Base-by-base conservation (phyloP, 2,113 vertebrate genomes). In the Aspidoscelis tigris region DNA sequence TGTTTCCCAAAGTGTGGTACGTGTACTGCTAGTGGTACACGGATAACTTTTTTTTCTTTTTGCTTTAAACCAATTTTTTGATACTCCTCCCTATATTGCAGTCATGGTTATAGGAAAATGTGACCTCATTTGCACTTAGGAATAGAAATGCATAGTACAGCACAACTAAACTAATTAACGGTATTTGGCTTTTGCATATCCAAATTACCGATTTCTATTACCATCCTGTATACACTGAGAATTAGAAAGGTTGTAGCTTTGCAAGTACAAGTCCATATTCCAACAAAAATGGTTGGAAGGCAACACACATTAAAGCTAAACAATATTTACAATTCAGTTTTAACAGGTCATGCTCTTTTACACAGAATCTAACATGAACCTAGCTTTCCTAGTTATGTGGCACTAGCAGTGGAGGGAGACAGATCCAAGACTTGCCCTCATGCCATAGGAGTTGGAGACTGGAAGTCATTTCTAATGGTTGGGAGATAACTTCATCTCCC, bases 201-300 rank as follows among this genome's bases (percentile, higher is more conserved):
- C 89, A n/a, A 76, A 79, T 72, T 26, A 24, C 85, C 80, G 85
- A 87, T 43, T 16, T 18, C n/a, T 73, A 78, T 69, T 2, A 79
- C 14, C 75, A 85, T 58, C 43, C n/a, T 2, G 2, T 43, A 26
- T 74, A 80, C n/a, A 24, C n/a, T 78, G 14, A 66, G 50, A 69
- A 76, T 83, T 24, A 47, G 53, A 71, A 3, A 3, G 58, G 58
- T 61, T 61, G 58, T 61, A 61, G 75, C 53, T 47, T 7, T 14
- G 33, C 4, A 69, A 18, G 39, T 90, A 77, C 61, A 84, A 72
- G 79, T 84, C 43, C 83, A 86, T 73, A 75, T 24, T 79, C 61
- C 12, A 20, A n/a, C 9, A 69, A 76, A 89, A 87, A n/a, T 74
- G 39, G 64, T 1, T 18, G 24, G 39, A 65, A 82, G 26, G 3